Base-by-base conservation (phyloP, 2,888 invertebrate genomes). In the Cylindroiulus punctatus region DNA sequence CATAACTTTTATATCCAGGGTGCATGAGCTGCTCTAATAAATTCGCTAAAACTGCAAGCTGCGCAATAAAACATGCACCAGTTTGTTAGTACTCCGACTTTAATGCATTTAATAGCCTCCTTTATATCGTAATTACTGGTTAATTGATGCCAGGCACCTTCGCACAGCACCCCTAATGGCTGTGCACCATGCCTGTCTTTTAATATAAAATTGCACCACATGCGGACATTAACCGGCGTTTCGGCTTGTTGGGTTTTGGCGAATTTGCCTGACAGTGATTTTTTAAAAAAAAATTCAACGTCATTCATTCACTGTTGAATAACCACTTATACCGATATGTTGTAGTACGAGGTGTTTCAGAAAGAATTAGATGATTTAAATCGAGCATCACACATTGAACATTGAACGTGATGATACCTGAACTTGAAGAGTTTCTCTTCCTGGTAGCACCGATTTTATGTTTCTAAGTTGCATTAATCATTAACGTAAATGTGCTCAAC, bases 121-220 rank as follows among this genome's bases (percentile, higher is more conserved):
- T 57, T 57, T 57, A 57, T 57, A 22, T 57, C 22, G 7, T 57
- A 57, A 57, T 57, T 57, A 19, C 57, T 22, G 7, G 57, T 57
- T 57, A 57, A 57, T 57, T 57, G 57, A 57, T 57, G 57, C 22
- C 57, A 57, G 57, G 22, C 22, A 57, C 57, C 57, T 57, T 57
- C 22, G 57, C 57, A 0, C 57, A 57, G 7, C 57, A 22, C 57
- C 22, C 57, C 22, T n/a, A 52, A 19, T 47, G 47, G 1, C 1
- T 12, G 17, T 12, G 2, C 52, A 22, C 57, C 22, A 57, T 22
- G 22, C 22, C 22, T 57, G 57, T 19, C 22, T n/a, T 57, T 57
- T 57, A 57, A 57, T 57, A 1, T 57, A 57, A n/a, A 57, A 22
- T 57, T 57, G 8, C 22, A 57, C 57, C 22, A 4, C 22, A 4